phyloP scores from a whole-genome alignment of 92 coral and sea anemone species.

The Epizoanthus stellaris region DNA sequence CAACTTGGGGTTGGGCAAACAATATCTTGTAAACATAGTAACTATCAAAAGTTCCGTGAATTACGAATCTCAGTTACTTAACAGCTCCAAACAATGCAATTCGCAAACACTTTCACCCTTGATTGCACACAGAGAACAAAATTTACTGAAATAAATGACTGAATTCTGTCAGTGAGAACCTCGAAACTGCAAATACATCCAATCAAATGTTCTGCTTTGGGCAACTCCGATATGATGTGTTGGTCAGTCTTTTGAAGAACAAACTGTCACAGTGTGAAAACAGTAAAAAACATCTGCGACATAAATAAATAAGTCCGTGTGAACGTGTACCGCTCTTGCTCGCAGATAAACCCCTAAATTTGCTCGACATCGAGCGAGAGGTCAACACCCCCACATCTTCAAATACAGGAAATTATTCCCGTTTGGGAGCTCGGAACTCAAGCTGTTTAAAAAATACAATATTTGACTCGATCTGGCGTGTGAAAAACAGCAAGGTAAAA shows the following conservation, averaged over 20 bases:
- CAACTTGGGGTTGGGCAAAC: conserved; percentile 4
- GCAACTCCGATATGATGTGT: background rate
- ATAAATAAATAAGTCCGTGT: conserved; percentile 3
- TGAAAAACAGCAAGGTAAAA: conserved; percentile 11
- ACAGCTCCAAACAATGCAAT: conserved; percentile 24
- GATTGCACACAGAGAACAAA: conserved; percentile 37
- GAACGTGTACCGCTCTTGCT: conserved; percentile 31
- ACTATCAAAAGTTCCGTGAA: conserved; percentile 33
- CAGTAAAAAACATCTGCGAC: conserved; percentile 35
- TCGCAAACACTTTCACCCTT: conserved; percentile 34
- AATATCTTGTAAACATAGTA: conserved; percentile 26
- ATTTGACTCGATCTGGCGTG: background rate
- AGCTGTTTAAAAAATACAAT: conserved; percentile 39
- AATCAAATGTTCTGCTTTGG: conserved; percentile 12
- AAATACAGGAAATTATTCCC: conserved; percentile 35
- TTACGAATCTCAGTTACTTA: conserved; percentile 26
- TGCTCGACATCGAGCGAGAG: conserved; percentile 1
- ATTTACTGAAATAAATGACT: conserved; percentile 31
- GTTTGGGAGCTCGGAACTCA: conserved; percentile 8
- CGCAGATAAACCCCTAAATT: conserved; percentile 22
- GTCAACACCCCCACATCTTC: conserved; percentile 25
- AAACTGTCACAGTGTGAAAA: conserved; percentile 29
- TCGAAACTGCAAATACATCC: conserved; percentile 16
- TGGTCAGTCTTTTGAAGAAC: background rate
- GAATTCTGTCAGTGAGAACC: conserved; percentile 27